These are phyloP conservation scores for Onthophagus sagittarius DNA, from an alignment of 2,888 invertebrate species.

Conservation along the genomic window DNA sequence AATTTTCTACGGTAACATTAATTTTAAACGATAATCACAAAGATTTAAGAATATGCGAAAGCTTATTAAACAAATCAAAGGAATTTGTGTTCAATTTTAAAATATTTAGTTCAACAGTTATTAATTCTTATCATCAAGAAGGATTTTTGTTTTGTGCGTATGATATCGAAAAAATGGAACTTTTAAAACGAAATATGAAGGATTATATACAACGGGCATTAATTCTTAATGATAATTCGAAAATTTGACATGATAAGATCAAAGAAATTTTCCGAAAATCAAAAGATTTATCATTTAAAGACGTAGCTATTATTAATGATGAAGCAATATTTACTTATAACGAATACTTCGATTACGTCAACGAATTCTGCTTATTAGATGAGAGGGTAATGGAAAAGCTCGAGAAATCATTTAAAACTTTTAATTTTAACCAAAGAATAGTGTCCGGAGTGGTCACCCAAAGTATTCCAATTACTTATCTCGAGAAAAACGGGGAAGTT, in stretches of 20 bases:
- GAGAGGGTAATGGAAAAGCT: neutral
- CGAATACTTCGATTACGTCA: slow-evolving; percentile 15
- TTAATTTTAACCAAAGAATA: slow-evolving; percentile 17
- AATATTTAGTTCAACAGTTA: neutral
- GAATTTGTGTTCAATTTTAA: neutral
- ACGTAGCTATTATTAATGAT: slow-evolving; percentile 13
- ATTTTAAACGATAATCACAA: no score
- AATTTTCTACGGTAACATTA: no score
- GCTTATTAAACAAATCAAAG: neutral
- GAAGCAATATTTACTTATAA: slow-evolving; percentile 18
- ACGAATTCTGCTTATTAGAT: slow-evolving; percentile 5
- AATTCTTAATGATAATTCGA: neutral
- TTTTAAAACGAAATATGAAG: neutral
- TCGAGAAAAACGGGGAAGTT: slow-evolving; percentile 16
- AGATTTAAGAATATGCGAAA: no score
- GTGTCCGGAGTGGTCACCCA: slow-evolving; percentile 21
- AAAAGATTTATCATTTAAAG: slow-evolving; percentile 17
- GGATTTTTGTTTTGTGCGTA: slow-evolving; percentile 6
- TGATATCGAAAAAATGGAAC: neutral
- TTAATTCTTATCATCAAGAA: neutral
- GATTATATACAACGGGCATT: neutral
- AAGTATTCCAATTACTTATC: slow-evolving; percentile 19
- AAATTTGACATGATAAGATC: neutral
- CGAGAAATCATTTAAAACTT: slow-evolving; percentile 15
- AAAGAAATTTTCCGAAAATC: slow-evolving; percentile 13